Evolutionary conservation across 2,888 invertebrate genomes (phyloP).

Genomic region (Drosophila anomelani): DNA sequence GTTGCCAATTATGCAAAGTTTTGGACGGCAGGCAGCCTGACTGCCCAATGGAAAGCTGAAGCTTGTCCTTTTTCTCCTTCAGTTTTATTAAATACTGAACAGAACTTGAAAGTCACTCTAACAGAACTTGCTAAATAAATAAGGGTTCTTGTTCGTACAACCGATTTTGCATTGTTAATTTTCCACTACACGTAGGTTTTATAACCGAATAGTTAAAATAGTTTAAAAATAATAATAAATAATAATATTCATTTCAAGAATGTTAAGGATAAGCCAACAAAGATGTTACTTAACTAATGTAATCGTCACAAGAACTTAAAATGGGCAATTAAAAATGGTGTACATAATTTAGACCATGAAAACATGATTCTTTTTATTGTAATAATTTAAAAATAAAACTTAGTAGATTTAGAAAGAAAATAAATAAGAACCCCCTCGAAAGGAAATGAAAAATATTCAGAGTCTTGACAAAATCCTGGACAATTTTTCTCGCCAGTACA

Average conservation of each 20-base stretch:
- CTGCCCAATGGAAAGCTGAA: conserved; percentile 15
- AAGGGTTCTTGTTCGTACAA: background rate
- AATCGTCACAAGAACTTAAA: background rate
- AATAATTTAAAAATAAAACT: background rate
- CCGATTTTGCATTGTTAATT: background rate
- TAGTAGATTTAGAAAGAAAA: background rate
- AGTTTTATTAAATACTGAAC: background rate
- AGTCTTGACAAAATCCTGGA: background rate
- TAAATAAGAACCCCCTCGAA: background rate
- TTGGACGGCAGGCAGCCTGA: conserved; percentile 18
- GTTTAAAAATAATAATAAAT: background rate
- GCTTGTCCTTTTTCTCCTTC: background rate
- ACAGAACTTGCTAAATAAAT: background rate
- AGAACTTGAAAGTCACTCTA: background rate
- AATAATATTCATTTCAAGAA: background rate
- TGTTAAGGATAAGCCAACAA: background rate
- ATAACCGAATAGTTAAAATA: no score
- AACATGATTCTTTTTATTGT: fast-evolving
- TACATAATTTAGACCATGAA: no score
- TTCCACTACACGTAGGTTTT: background rate
- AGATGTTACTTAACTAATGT: background rate
- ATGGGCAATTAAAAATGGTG: no score
- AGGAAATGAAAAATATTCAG: background rate
- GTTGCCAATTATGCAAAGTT: conserved; percentile 48
- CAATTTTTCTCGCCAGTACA: background rate